Evolutionary conservation across 2,113 vertebrate genomes (phyloP).

Genomic region (Empidonax alnorum): DNA sequence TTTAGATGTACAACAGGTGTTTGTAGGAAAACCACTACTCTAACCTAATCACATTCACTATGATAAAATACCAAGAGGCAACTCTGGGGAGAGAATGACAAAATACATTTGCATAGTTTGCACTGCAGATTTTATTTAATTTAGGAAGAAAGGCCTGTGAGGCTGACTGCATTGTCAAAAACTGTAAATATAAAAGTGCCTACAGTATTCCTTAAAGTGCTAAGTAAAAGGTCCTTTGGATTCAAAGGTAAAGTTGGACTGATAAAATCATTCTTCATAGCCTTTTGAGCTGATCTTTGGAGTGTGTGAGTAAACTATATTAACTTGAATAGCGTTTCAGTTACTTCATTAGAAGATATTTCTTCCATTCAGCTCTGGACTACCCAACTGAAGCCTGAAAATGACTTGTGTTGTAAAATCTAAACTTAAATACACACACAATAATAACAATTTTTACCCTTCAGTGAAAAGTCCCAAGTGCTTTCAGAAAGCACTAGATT

Average conservation of each 20-base stretch:
- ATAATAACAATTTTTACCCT: not conserved
- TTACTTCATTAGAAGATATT: not conserved
- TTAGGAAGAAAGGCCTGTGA: constrained; percentile 31
- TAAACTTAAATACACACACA: not conserved
- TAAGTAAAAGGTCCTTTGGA: constrained; percentile 10
- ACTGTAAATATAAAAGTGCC: constrained; percentile 28
- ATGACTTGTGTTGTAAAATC: not conserved
- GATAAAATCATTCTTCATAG: not conserved
- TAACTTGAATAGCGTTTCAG: not conserved
- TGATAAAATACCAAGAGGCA: constrained; percentile 52
- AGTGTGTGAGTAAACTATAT: not conserved
- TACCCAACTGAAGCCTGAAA: not conserved
- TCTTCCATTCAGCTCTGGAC: not conserved
- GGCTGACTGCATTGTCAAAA: constrained; percentile 11
- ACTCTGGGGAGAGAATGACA: constrained; percentile 25
- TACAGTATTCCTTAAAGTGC: constrained; percentile 42
- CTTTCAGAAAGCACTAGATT: not conserved
- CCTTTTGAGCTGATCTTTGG: not conserved
- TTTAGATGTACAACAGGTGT: not conserved
- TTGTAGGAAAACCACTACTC: not conserved
- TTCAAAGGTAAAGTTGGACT: not conserved
- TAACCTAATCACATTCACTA: constrained; percentile 27
- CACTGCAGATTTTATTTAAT: constrained; percentile 53
- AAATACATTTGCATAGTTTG: constrained; percentile 50
- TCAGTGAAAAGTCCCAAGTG: not conserved